phyloP scores from a whole-genome alignment of 2,888 invertebrate genomes.

The Perdita meconis region DNA sequence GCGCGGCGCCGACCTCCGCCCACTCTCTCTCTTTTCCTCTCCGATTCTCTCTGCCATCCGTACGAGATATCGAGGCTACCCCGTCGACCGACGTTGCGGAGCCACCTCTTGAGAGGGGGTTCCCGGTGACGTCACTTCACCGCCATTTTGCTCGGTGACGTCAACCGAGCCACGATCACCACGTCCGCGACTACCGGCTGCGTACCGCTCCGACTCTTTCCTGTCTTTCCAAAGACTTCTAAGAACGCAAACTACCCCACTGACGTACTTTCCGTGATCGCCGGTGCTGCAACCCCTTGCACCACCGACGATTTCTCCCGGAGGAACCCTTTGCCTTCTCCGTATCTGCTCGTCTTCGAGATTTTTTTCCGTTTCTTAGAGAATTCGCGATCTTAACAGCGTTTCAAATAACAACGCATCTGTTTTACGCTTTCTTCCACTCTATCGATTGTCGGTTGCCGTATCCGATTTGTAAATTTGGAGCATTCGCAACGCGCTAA shows the following conservation, averaged over 20 bases:
- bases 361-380: not conserved
- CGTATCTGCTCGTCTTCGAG: not conserved
- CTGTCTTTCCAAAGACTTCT: not conserved
- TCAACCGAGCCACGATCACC: conserved; percentile 78
- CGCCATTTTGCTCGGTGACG: conserved; percentile 85
- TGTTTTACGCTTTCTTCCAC: not conserved
- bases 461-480: no score
- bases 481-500: no score
- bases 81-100: conserved; percentile 58
- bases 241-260: no score
- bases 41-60: conserved; percentile 33
- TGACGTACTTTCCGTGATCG: no score
- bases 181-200: conserved; percentile 54
- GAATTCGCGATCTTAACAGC: no score
- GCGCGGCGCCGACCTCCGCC: conserved; percentile 45
- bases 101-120: conserved; percentile 55
- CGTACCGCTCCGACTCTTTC: conserved; percentile 26
- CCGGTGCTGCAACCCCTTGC: no score
- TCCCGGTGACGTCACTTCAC: conserved; percentile 83
- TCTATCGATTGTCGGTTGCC: not conserved
- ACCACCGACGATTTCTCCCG: no score
- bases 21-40: not conserved
- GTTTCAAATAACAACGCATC: no score
- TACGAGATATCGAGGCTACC: conserved; percentile 54
- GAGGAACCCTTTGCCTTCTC: not conserved